Percentiles rank a stretch among this genome's conserved stretches.
Evolutionary conservation across 2,888 invertebrate species (phyloP).

Genomic region (Elaeidobius kamerunicus): DNA sequence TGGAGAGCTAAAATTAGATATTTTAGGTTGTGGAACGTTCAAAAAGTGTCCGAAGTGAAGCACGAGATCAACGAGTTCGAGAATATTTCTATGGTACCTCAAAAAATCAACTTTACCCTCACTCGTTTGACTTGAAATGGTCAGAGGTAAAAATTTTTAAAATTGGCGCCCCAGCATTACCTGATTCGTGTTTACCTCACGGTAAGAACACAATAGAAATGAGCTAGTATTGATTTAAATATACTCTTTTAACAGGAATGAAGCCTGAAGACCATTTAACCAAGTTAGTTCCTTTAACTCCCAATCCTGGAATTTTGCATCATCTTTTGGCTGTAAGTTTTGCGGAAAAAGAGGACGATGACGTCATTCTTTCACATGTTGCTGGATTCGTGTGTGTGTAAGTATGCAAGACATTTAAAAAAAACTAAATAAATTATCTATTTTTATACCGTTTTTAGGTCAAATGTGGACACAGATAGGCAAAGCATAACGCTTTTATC

Average conservation of each 20-base stretch:
- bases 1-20: too few relatives aligned
- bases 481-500: conserved; percentile 87
- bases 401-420: conserved; percentile 48
- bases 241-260: conserved; percentile 67
- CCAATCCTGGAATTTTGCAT: conserved; percentile 75
- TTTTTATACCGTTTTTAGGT: conserved; percentile 59
- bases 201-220: conserved; percentile 51
- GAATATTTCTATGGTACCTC: conserved; percentile 97
- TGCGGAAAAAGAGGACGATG: conserved; percentile 77
- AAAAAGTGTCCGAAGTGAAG: conserved; percentile 65
- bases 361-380: conserved; percentile 82
- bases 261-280: conserved; percentile 87
- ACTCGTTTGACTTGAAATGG: conserved; percentile 92
- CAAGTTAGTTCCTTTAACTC: conserved; percentile 78
- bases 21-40: conserved; percentile 81
- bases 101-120: conserved; percentile 71
- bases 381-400: conserved; percentile 92
- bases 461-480: conserved; percentile 84
- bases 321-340: conserved; percentile 88
- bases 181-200: conserved; percentile 94
- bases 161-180: conserved; percentile 90
- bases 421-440: neutral
- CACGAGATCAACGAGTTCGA: conserved; percentile 75
- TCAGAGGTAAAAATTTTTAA: conserved; percentile 87
- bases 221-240: neutral